phyloP scores from a whole-genome alignment of 1,140 invertebrate genomes.

The Cephus cinctus region DNA sequence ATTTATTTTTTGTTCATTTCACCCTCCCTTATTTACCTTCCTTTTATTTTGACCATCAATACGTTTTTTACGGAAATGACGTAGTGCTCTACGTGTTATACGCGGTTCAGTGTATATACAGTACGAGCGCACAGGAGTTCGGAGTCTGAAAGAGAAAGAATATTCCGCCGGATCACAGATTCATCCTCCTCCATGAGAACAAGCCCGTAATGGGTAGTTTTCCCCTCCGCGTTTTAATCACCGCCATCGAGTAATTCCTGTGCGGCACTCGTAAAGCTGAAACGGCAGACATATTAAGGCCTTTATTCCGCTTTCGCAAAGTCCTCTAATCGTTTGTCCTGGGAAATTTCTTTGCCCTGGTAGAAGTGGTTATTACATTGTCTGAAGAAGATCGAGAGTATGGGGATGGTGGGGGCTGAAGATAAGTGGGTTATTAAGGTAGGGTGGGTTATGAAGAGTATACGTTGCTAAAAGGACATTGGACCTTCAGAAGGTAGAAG shows the following conservation, averaged over 20 bases:
- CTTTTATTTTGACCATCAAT: too few relatives aligned
- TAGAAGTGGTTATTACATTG: conserved; percentile 30
- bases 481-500: conserved; percentile 2
- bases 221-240: neutral
- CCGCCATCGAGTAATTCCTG: neutral
- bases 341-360: conserved; percentile 18
- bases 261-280: neutral
- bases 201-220: neutral
- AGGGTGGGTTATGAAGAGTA: conserved; percentile 9
- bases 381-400: conserved; percentile 4
- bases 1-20: too few relatives aligned
- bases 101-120: too few relatives aligned
- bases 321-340: conserved; percentile 14
- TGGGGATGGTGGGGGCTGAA: too few relatives aligned
- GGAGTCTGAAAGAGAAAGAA: neutral
- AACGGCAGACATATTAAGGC: neutral
- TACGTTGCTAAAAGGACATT: too few relatives aligned
- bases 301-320: neutral
- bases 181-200: too few relatives aligned
- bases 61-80: too few relatives aligned
- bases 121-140: too few relatives aligned
- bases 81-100: too few relatives aligned
- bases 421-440: conserved; percentile 18
- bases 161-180: conserved; percentile 5
- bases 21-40: too few relatives aligned